phyloP scores from a whole-genome alignment of 2,113 vertebrate genomes.

The Clupea harengus region DNA sequence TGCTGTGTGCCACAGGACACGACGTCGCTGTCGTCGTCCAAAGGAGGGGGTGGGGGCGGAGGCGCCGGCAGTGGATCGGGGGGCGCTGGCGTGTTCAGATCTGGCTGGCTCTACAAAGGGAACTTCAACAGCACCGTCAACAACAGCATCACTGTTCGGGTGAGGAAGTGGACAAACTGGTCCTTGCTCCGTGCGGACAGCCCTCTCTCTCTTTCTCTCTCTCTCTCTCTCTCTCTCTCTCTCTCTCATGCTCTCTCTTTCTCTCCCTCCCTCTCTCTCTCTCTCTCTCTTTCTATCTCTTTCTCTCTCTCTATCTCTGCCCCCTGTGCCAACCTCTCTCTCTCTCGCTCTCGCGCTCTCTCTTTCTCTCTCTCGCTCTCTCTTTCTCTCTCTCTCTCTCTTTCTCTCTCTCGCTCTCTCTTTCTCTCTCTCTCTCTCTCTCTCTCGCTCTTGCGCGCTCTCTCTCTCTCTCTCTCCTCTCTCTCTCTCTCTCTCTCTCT shows the following conservation, averaged over 20 bases:
- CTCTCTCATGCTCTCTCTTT: background rate
- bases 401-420: background rate
- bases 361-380: no score
- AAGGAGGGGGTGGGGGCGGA: slow-evolving; percentile 84
- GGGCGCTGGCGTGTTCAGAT: slow-evolving; percentile 87
- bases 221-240: background rate
- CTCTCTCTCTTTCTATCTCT: no score
- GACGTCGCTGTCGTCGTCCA: slow-evolving; percentile 94
- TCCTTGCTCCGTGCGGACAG: background rate
- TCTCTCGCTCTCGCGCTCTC: background rate
- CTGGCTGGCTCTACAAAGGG: slow-evolving; percentile 98
- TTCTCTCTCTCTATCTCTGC: background rate
- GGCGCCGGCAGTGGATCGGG: slow-evolving; percentile 77
- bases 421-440: background rate
- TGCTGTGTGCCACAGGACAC: slow-evolving; percentile 79
- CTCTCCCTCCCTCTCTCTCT: no score
- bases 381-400: background rate
- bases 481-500: background rate
- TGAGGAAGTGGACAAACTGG: slow-evolving; percentile 65
- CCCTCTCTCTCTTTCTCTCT: background rate
- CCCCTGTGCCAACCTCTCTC: background rate
- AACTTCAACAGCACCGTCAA: slow-evolving; percentile 99
- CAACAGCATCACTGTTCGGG: slow-evolving; percentile 96
- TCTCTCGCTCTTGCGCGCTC: no score
- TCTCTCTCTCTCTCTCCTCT: no score